Evolutionary conservation across 2,888 invertebrate species (phyloP).

Genomic region (Agelastica alni): DNA sequence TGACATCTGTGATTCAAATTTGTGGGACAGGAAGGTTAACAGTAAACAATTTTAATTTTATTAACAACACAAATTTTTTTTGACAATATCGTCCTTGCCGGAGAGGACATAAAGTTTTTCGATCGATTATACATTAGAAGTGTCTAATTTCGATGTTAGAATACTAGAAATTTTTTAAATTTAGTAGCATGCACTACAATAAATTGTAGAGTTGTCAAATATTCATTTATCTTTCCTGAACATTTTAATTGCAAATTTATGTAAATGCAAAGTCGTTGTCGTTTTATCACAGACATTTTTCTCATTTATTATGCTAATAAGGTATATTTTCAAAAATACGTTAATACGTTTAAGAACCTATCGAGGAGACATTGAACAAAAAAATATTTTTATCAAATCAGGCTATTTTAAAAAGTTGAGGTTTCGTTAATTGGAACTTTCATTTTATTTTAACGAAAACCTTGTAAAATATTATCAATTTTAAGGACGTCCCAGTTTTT

Average conservation of each 20-base stretch:
- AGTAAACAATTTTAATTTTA: no score
- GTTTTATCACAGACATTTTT: slow-evolving; percentile 27
- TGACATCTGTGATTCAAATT: no score
- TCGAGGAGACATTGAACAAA: slow-evolving; percentile 10
- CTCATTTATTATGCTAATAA: slow-evolving; percentile 26
- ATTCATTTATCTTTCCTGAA: slow-evolving; percentile 32
- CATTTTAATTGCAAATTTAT: slow-evolving; percentile 34
- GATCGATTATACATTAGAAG: slow-evolving; percentile 7
- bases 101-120: slow-evolving; percentile 14
- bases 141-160: slow-evolving; percentile 1
- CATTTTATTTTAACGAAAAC: no score
- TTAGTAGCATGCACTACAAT: slow-evolving; percentile 24
- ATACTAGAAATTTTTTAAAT: slow-evolving; percentile 7
- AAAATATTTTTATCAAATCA: slow-evolving; percentile 1
- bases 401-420: no score
- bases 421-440: no score
- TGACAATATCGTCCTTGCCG: slow-evolving; percentile 10
- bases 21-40: background rate
- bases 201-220: slow-evolving; percentile 33
- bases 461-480: no score
- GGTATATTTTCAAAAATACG: slow-evolving; percentile 22
- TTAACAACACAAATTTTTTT: slow-evolving; percentile 8
- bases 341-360: slow-evolving; percentile 5
- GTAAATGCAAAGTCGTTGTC: no score
- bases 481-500: no score